Percentiles rank a stretch among this genome's conserved stretches.
Evolutionary conservation across 2,888 invertebrate genomes (phyloP).

Genomic region (Crepidodera aurea): DNA sequence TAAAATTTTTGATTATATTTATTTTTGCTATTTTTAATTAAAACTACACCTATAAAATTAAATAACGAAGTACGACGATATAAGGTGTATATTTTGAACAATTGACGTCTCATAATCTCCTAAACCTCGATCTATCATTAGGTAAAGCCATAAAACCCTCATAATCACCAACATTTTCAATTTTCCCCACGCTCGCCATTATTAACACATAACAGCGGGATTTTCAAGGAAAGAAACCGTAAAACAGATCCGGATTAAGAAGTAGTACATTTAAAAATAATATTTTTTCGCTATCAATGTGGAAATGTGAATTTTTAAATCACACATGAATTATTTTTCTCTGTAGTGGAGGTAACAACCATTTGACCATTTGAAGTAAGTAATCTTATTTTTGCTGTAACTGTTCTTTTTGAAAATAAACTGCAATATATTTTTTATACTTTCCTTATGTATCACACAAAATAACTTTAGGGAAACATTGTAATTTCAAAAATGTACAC

Average conservation of each 20-base stretch:
- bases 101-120: constrained; percentile 17
- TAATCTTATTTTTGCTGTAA: too few relatives aligned
- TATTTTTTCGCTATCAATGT: too few relatives aligned
- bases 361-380: too few relatives aligned
- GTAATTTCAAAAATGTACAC: too few relatives aligned
- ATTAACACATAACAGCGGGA: constrained; percentile 30
- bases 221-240: constrained; percentile 17
- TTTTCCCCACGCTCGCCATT: constrained; percentile 23
- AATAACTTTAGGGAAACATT: too few relatives aligned
- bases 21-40: background rate
- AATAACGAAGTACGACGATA: background rate
- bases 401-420: too few relatives aligned
- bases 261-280: too few relatives aligned
- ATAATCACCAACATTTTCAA: constrained; percentile 30
- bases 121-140: constrained; percentile 24
- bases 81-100: constrained; percentile 18
- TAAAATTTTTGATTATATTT: background rate
- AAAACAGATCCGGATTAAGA: background rate
- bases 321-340: too few relatives aligned
- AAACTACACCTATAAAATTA: background rate
- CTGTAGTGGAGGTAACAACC: too few relatives aligned
- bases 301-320: too few relatives aligned
- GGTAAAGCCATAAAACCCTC: constrained; percentile 25
- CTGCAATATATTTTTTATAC: too few relatives aligned
- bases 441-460: too few relatives aligned